Evolutionary conservation across 2,888 invertebrate species (phyloP).

Genomic region (Agonopterix heracliana): DNA sequence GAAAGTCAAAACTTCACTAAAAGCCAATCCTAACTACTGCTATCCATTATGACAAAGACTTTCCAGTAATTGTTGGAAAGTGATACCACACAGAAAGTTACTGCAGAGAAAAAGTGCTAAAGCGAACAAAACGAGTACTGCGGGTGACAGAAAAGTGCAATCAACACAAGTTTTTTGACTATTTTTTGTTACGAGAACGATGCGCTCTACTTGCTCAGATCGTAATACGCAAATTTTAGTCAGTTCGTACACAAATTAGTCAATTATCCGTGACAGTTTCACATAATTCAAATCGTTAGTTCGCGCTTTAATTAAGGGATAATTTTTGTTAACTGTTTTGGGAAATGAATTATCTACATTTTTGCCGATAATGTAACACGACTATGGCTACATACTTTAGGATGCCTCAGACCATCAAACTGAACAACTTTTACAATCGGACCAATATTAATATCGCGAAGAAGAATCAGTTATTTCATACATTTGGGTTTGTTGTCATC

Average conservation of each 20-base stretch:
- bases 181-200: conserved; percentile 24
- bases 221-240: conserved; percentile 38
- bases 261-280: conserved; percentile 33
- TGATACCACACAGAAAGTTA: conserved; percentile 42
- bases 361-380: no score
- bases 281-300: conserved; percentile 7
- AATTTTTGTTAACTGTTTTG: no score
- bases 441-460: no score
- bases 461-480: no score
- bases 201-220: conserved; percentile 41
- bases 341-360: no score
- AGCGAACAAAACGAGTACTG: conserved; percentile 33
- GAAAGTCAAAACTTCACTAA: conserved; percentile 4
- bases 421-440: no score
- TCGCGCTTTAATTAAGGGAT: no score
- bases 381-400: no score
- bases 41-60: conserved; percentile 19
- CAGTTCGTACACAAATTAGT: conserved; percentile 26
- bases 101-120: conserved; percentile 30
- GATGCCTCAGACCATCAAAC: no score
- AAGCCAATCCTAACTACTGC: conserved; percentile 3
- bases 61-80: conserved; percentile 46
- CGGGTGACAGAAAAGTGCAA: conserved; percentile 37
- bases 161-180: conserved; percentile 26
- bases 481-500: no score